Evolutionary conservation across 2,888 invertebrate genomes (phyloP), one percentile per base, ranked within the genome.

Genomic region (Cataglyphis rosenhaueri): DNA sequence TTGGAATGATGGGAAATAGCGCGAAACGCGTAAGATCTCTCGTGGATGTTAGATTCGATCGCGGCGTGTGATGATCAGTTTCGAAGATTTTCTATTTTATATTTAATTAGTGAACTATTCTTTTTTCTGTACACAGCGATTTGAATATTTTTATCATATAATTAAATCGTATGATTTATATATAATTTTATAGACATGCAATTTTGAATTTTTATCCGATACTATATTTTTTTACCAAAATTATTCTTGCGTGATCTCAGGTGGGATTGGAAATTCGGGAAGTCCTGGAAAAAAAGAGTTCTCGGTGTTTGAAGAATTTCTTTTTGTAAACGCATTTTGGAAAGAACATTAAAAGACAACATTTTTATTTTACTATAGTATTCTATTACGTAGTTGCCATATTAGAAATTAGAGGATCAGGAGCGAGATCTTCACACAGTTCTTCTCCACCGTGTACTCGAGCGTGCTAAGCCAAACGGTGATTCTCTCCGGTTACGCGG

Each of bases 401-500:
- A 70, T 78, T 59, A 44, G 18, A n/a, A 21, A 70, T 78, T 59
- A 44, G 18, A n/a, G 32, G n/a, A 65, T 79, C 79, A 66, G 59
- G 25, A 82, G 21, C 44, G 59, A 61, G 25, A 66, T n/a, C 32
- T 74, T 21, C 9, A 44, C 57, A 41, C 59, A 59, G 2, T 52
- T 52, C n/a, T 52, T n/a, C n/a, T n/a, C 48, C 48, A 8, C 15
- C 5, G 10, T 41, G 35, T 25, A 48, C 25, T 1, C 21, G 10
- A 15, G 3, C 9, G 71, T 44, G 55, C 15, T 71, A 73, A 65
- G 81, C 81, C 71, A 81, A 81, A 71, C 73, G 83, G 32, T 65
- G 35, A 64, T 59, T 44, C 75, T 52, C 82, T 71, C 64, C 64
- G 66, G 62, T 62, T 82, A 68, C 82, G 86, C 86, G 85, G 87